These are phyloP conservation scores for Bombus picipes DNA, from an alignment of 1,140 invertebrate species.

Conservation along the genomic window DNA sequence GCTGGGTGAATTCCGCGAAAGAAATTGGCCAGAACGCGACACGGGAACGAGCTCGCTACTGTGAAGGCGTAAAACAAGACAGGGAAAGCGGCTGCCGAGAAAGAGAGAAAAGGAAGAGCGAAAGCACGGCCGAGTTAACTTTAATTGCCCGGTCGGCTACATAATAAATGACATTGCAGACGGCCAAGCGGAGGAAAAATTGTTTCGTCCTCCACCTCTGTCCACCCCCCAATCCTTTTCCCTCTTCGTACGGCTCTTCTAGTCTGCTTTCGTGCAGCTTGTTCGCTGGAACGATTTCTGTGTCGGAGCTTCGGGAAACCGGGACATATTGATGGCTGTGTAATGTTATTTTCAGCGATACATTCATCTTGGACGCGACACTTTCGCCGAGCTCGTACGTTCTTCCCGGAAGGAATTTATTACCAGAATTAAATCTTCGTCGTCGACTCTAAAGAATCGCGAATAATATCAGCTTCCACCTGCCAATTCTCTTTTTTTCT, in stretches of 20 bases:
- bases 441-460: background rate
- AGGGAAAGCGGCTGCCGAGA: background rate
- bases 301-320: background rate
- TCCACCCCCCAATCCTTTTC: background rate
- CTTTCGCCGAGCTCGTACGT: background rate
- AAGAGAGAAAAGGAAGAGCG: slow-evolving; percentile 23
- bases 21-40: slow-evolving; percentile 57
- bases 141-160: slow-evolving; percentile 74
- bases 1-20: slow-evolving; percentile 73
- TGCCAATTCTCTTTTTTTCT: background rate
- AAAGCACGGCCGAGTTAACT: slow-evolving; percentile 70
- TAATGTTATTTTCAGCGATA: slow-evolving; percentile 52
- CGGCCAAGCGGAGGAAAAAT: slow-evolving; percentile 67
- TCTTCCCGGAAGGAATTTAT: slow-evolving; percentile 44
- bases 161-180: slow-evolving; percentile 73
- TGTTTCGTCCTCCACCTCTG: slow-evolving; percentile 52
- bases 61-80: background rate
- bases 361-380: slow-evolving; percentile 49
- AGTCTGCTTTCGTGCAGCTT: background rate
- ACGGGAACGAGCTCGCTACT: background rate
- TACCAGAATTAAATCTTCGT: slow-evolving; percentile 23
- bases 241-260: background rate
- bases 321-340: slow-evolving; percentile 34
- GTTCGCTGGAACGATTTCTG: slow-evolving; percentile 14
- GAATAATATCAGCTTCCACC: no score